A percentile compares a stretch with the other conserved stretches of the same genome.
These are phyloP conservation scores for Octodonta nipae DNA, from an alignment of 2,888 invertebrate species.

Conservation along the genomic window DNA sequence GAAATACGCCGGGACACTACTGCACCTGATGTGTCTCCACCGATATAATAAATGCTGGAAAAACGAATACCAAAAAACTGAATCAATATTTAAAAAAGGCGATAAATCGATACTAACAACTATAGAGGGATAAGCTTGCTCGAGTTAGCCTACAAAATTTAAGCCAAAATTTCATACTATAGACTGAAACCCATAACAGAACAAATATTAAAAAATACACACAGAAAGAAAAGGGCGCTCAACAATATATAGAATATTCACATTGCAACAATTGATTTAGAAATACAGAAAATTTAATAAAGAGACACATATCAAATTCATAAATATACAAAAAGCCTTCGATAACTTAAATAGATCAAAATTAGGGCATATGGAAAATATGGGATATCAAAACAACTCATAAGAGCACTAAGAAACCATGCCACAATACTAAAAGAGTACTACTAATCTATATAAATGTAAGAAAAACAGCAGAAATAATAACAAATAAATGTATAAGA, in stretches of 20 bases:
- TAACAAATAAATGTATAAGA: too few species aligned
- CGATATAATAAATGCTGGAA: slow-evolving; percentile 1
- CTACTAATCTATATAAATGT: too few species aligned
- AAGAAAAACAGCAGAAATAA: too few species aligned
- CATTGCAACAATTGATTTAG: not conserved
- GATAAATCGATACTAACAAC: slow-evolving; percentile 1
- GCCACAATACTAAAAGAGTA: not conserved
- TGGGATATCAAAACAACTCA: slow-evolving; percentile 1
- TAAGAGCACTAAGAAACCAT: not conserved
- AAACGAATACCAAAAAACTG: not conserved
- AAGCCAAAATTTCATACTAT: not conserved
- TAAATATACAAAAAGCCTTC: not conserved
- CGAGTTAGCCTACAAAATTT: not conserved
- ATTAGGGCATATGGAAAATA: too few species aligned
- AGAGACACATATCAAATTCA: not conserved
- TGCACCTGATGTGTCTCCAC: not conserved
- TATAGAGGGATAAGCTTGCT: slow-evolving; percentile 1
- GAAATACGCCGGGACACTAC: not conserved
- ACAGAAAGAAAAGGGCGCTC: not conserved
- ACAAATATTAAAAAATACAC: not conserved
- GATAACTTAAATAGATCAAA: too few species aligned
- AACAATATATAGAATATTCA: slow-evolving; percentile 1
- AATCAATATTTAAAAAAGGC: slow-evolving; percentile 1
- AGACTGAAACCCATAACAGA: not conserved
- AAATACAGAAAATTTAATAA: slow-evolving; percentile 1